Conservation (phyloP, 2,888 invertebrate genomes). For the Torymus tubicola region DNA sequence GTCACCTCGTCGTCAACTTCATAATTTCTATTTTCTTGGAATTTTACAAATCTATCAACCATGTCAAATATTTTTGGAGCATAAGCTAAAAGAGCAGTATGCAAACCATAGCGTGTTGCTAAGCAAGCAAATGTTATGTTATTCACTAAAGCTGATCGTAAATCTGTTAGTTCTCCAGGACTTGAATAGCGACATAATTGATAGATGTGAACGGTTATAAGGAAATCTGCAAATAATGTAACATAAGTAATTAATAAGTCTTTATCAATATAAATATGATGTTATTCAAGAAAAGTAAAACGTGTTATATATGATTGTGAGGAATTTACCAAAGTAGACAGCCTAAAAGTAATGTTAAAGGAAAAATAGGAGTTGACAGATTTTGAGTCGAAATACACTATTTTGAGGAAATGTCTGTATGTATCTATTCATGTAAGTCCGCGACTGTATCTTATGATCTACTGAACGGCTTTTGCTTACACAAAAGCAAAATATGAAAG, state of each 20-base stretch:
- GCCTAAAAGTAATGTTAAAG: no score
- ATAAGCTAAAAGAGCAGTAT: slow-evolving; percentile 83
- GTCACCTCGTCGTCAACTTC: slow-evolving; percentile 82
- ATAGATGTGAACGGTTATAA: slow-evolving; percentile 92
- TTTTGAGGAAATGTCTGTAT: no score
- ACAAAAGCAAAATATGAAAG: no score
- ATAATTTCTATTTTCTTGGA: slow-evolving; percentile 81
- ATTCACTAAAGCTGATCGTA: slow-evolving; percentile 96
- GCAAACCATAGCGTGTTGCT: slow-evolving; percentile 89
- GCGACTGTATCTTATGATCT: no score
- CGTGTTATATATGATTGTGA: no score
- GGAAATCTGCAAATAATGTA: slow-evolving; percentile 81
- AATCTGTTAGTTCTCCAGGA: slow-evolving; percentile 94
- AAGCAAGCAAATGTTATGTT: slow-evolving; percentile 96
- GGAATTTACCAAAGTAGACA: no score
- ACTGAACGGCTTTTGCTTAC: no score
- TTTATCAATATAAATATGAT: slow-evolving; percentile 1
- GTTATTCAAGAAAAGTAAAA: neutral
- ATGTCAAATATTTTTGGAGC: slow-evolving; percentile 78
- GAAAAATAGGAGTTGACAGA: no score
- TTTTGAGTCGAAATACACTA: no score
- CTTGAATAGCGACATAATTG: slow-evolving; percentile 83
- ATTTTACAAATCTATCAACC: slow-evolving; percentile 81
- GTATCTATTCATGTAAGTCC: no score
- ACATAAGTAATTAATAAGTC: neutral